Percentiles rank a stretch among this genome's conserved stretches.
These are phyloP conservation scores for Drosophila setosimentum DNA, from an alignment of 2,888 invertebrate genomes.

Conservation along the genomic window DNA sequence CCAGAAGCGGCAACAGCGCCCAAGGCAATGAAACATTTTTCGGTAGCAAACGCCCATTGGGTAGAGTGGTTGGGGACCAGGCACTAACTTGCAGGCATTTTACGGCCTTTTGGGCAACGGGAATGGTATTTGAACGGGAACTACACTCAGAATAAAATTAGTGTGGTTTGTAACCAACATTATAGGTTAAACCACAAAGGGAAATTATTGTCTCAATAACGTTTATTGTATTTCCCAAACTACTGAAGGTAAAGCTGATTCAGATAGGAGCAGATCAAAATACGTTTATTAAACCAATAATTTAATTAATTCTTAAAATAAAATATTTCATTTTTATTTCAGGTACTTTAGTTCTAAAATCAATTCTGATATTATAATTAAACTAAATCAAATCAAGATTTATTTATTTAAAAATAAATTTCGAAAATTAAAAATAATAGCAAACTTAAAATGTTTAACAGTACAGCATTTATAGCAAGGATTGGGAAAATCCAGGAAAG, in stretches of 20 bases:
- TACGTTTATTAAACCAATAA: background rate
- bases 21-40: slow-evolving; percentile 79
- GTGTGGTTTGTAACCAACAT: background rate
- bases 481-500: background rate
- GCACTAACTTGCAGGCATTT: slow-evolving; percentile 79
- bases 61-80: slow-evolving; percentile 19
- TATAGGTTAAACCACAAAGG: background rate
- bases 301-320: background rate
- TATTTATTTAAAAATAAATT: background rate
- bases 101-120: slow-evolving; percentile 72
- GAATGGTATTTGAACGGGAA: slow-evolving; percentile 4
- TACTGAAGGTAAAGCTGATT: no score
- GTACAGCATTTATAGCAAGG: background rate
- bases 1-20: slow-evolving; percentile 25
- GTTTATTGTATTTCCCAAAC: background rate
- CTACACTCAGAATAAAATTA: background rate
- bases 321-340: background rate
- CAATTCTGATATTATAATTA: no score
- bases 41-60: slow-evolving; percentile 61
- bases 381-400: background rate
- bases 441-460: no score
- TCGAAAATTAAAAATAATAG: background rate
- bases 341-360: background rate
- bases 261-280: background rate
- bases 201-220: background rate